These are phyloP conservation scores for Stomorhina lunata DNA, from an alignment of 2,888 invertebrate species.

Conservation along the genomic window DNA sequence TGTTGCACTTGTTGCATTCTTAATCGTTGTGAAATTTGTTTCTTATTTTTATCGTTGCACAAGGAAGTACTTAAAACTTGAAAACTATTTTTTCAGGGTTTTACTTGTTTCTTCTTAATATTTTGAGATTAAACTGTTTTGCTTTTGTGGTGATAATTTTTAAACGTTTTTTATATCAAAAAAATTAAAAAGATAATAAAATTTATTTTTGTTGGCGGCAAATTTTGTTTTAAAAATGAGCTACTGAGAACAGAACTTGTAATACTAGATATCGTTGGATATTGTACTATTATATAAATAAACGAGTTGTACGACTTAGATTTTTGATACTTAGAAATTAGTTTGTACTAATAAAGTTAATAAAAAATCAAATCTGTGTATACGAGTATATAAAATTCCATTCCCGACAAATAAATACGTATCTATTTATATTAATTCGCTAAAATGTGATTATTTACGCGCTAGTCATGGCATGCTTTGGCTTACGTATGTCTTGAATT, in stretches of 20 bases:
- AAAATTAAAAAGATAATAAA: conserved; percentile 28
- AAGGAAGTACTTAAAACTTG: conserved; percentile 31
- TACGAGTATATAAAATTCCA: too few species aligned
- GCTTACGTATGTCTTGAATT: too few species aligned
- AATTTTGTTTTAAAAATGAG: neutral
- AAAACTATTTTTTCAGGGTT: conserved; percentile 7
- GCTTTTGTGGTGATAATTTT: conserved; percentile 49
- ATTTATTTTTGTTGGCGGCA: conserved; percentile 19
- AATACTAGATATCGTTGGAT: too few species aligned
- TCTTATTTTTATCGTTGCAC: conserved; percentile 48
- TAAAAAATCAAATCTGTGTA: too few species aligned
- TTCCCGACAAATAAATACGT: too few species aligned
- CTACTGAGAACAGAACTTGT: neutral
- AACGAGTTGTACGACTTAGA: too few species aligned
- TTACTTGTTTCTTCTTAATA: conserved; percentile 16
- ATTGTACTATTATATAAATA: too few species aligned
- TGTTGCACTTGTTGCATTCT: conserved; percentile 35
- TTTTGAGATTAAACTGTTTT: conserved; percentile 6
- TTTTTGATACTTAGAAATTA: too few species aligned
- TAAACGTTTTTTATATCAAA: neutral
- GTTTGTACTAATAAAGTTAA: too few species aligned
- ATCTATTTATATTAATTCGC: too few species aligned
- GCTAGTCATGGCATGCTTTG: too few species aligned
- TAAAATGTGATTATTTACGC: too few species aligned
- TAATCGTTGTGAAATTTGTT: conserved; percentile 36